phyloP scores from a whole-genome alignment of 2,888 invertebrate species.

The Chrysodeixis includens region DNA sequence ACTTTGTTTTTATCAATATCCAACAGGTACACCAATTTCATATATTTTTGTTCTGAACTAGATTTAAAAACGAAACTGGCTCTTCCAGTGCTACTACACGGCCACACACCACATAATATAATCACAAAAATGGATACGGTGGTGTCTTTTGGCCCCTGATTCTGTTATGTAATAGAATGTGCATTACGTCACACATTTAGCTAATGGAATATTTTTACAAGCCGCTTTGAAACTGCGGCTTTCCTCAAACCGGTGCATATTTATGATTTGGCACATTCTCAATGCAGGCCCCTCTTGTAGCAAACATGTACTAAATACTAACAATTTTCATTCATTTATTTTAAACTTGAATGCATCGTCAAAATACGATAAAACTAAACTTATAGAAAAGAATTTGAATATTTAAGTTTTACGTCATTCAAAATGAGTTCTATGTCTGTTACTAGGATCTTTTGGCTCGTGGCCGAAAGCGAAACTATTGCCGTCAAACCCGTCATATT shows the following conservation, averaged over 20 bases:
- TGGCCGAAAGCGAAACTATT: no score
- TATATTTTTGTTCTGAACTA: background rate
- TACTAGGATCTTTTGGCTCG: no score
- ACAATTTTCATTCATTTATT: no score
- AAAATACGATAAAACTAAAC: no score
- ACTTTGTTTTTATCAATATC: no score
- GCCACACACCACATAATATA: constrained; percentile 58
- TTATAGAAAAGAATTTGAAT: no score
- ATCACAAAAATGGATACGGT: constrained; percentile 69
- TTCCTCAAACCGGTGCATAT: constrained; percentile 43
- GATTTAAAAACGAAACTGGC: constrained; percentile 20
- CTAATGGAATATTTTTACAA: constrained; percentile 70
- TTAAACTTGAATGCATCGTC: no score
- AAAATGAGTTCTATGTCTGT: no score
- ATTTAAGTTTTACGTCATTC: no score
- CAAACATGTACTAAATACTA: background rate
- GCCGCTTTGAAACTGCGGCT: constrained; percentile 45
- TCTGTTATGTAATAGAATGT: constrained; percentile 70
- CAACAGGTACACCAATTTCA: no score
- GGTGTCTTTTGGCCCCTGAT: constrained; percentile 71
- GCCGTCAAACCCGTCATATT: no score
- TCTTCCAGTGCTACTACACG: constrained; percentile 51
- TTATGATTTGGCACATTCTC: constrained; percentile 36
- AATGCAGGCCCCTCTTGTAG: constrained; percentile 9
- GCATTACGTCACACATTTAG: constrained; percentile 69